Evolutionary conservation across 1,140 invertebrate species (phyloP), one percentile per base, ranked within the genome.

Genomic region (Oedothorax gibbosus): DNA sequence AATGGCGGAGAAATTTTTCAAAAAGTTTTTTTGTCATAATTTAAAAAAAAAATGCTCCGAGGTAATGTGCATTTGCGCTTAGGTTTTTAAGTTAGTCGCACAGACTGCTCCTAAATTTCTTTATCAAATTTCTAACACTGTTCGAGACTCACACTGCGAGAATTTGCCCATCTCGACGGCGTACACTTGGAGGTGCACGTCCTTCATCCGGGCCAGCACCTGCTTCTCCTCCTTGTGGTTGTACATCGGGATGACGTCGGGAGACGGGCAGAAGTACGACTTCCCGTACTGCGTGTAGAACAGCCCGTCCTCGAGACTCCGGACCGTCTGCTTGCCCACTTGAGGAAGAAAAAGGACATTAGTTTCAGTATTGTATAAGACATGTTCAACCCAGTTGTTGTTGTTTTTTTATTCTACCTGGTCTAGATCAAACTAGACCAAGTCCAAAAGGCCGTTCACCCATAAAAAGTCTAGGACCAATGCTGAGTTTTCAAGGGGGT

Each of bases 201-300:
- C 90, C 86, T 92, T 90, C 64, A 90, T 89, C n/a, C 89, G 86
- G 7, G 91, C 79, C 9, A 86, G 91, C 35, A 86, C 88, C 15
- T 65, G 86, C 79, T 79, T 85, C 20, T 87, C 85, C 18, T 81
- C 77, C 20, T 87, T 85, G 2, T 73, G 68, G 57, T 86, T 81
- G 71, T 88, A 87, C 65, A 88, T 71, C 18, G 86, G 85, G n/a
- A 88, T 86, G n/a, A 87, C 82, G 8, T 87, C 72, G 14, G 87
- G 87, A 2, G 88, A 87, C 15, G 87, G 87, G 87, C 96, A 97
- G 14, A 92, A 91, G 88, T 94, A 97, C 0, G 95, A 95, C 88
- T 95, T 95, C 7, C 95, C 95, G 15, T 96, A 94, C 0, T 95
- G 95, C 0, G 96, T 97, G 2, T 94, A 93, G 87, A 96, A 96